A percentile compares a stretch with the other conserved stretches of the same genome.
phyloP scores from a whole-genome alignment of 2,888 invertebrate genomes.

The Epiblema foenella region DNA sequence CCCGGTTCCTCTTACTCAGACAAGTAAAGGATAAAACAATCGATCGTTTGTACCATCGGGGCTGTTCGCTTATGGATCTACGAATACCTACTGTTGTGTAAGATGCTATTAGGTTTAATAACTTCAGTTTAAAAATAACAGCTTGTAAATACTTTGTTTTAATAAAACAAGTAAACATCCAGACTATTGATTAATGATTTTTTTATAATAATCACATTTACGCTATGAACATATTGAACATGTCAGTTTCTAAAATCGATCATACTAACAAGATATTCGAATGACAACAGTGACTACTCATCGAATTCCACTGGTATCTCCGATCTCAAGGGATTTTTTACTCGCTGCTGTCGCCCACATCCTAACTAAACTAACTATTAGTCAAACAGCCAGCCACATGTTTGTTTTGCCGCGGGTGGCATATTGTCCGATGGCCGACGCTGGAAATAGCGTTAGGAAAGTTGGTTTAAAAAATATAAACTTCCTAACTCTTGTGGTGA shows the following conservation, averaged over 20 bases:
- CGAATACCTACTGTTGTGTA: too few species aligned
- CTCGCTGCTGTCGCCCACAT: conserved; percentile 67
- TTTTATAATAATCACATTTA: too few species aligned
- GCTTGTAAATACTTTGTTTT: too few species aligned
- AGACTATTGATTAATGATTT: too few species aligned
- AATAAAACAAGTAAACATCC: too few species aligned
- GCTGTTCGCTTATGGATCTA: too few species aligned
- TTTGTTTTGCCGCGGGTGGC: conserved; percentile 65
- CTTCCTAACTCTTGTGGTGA: conserved; percentile 23
- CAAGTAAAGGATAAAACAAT: too few species aligned
- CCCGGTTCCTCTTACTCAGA: too few species aligned
- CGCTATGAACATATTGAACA: too few species aligned
- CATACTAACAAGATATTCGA: not conserved
- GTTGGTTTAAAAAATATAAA: conserved; percentile 26
- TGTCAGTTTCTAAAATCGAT: not conserved
- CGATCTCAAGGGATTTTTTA: conserved; percentile 54
- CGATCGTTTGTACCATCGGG: too few species aligned
- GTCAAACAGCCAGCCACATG: conserved; percentile 53
- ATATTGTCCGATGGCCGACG: conserved; percentile 30
- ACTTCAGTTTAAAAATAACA: too few species aligned
- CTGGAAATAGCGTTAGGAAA: conserved; percentile 19
- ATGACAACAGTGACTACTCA: conserved; percentile 2
- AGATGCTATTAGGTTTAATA: too few species aligned
- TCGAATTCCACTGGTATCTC: conserved; percentile 34
- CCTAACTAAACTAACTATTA: conserved; percentile 53